Conservation (phyloP, 2,797 vertebrate species). For the Anabacerthia variegaticeps region DNA sequence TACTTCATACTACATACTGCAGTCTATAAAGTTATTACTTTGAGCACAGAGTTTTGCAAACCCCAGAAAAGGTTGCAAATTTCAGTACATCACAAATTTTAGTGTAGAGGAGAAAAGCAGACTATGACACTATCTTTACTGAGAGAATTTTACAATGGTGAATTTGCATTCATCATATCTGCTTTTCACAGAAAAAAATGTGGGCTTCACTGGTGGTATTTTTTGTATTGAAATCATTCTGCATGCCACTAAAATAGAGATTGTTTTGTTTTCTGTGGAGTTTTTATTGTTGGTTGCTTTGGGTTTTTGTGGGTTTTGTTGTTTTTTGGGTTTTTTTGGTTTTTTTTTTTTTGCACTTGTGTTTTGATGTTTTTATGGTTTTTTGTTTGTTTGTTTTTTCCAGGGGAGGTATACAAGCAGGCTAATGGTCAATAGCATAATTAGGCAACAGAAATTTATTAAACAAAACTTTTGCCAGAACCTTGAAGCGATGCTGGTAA, state of each 20-base stretch:
- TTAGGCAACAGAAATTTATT: conserved; percentile 12
- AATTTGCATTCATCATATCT: conserved; percentile 27
- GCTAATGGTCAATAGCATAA: background rate
- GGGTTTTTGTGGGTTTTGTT: no score
- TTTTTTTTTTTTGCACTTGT: background rate
- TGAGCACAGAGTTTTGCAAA: conserved; percentile 15
- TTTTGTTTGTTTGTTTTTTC: background rate
- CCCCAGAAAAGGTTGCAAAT: background rate
- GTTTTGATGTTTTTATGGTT: no score
- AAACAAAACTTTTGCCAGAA: conserved; percentile 7
- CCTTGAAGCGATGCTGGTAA: background rate
- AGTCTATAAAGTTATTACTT: background rate
- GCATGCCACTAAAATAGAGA: background rate
- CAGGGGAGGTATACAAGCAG: background rate
- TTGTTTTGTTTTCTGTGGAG: rapidly evolving
- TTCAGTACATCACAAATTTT: background rate
- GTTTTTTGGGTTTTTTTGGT: no score
- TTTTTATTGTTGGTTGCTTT: background rate
- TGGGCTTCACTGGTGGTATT: background rate
- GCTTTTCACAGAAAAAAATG: conserved; percentile 2
- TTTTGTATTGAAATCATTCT: conserved; percentile 33
- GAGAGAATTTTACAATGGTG: background rate
- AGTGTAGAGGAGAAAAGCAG: background rate
- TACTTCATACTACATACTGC: conserved; percentile 1
- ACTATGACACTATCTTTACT: background rate